phyloP scores from a whole-genome alignment of 2,113 vertebrate genomes.

The Siphamia tubifer region DNA sequence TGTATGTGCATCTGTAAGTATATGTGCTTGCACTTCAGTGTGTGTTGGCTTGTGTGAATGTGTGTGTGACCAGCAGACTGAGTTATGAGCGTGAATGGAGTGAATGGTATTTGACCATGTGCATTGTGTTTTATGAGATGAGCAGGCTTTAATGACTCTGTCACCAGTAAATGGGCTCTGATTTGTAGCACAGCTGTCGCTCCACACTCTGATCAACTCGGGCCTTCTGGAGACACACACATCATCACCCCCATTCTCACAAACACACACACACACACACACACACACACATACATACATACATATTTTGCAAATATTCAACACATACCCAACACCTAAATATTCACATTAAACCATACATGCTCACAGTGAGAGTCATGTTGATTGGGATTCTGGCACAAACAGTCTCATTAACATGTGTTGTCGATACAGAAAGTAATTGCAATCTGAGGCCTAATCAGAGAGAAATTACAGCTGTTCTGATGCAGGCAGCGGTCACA shows the following conservation, averaged over 20 bases:
- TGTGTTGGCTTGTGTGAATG: slow-evolving; percentile 2
- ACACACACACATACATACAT: slow-evolving; percentile 6
- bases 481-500: slow-evolving; percentile 45
- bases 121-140: slow-evolving; percentile 77
- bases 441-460: slow-evolving; percentile 59
- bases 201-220: slow-evolving; percentile 62
- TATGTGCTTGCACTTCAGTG: not conserved
- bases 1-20: slow-evolving; percentile 13
- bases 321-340: slow-evolving; percentile 20
- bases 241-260: slow-evolving; percentile 12
- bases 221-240: slow-evolving; percentile 50
- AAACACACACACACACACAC: slow-evolving; percentile 8
- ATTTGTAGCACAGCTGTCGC: slow-evolving; percentile 77
- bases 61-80: slow-evolving; percentile 41
- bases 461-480: slow-evolving; percentile 56
- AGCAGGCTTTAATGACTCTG: slow-evolving; percentile 79
- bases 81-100: slow-evolving; percentile 64
- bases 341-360: slow-evolving; percentile 26
- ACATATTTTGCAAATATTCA: slow-evolving; percentile 4
- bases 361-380: slow-evolving; percentile 6
- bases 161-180: slow-evolving; percentile 78
- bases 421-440: slow-evolving; percentile 56
- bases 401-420: slow-evolving; percentile 47
- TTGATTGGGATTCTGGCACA: slow-evolving; percentile 52
- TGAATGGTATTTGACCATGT: slow-evolving; percentile 66